These are phyloP conservation scores for Drosophila pruinosa DNA, from an alignment of 1,140 invertebrate species.

Conservation along the genomic window DNA sequence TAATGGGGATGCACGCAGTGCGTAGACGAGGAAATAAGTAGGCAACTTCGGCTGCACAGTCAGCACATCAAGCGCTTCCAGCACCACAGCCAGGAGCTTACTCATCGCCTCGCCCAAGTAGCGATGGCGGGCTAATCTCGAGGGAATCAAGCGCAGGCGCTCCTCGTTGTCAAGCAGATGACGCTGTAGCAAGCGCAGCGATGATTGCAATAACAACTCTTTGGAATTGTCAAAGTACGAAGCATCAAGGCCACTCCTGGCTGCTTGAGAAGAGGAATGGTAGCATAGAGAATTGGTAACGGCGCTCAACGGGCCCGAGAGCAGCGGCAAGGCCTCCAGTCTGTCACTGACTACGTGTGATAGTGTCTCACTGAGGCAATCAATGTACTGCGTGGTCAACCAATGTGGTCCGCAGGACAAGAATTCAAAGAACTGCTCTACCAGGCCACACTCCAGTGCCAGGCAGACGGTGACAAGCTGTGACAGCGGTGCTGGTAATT, in stretches of 20 bases:
- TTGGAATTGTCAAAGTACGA: no score
- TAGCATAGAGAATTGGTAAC: slow-evolving; percentile 16
- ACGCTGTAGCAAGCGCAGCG: slow-evolving; percentile 34
- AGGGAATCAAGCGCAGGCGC: slow-evolving; percentile 2
- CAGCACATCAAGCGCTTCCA: neutral
- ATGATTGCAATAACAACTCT: neutral
- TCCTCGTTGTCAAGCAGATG: slow-evolving; percentile 27
- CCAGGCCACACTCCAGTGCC: slow-evolving; percentile 28
- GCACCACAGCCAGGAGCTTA: slow-evolving; percentile 4
- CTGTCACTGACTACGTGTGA: neutral
- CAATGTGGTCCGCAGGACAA: slow-evolving; percentile 39
- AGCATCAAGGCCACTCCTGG: no score
- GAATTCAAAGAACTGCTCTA: slow-evolving; percentile 31
- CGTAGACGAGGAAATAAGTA: neutral
- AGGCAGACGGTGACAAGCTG: slow-evolving; percentile 27
- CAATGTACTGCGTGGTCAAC: slow-evolving; percentile 32
- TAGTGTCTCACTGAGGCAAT: slow-evolving; percentile 22
- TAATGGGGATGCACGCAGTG: neutral
- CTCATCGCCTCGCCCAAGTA: slow-evolving; percentile 41
- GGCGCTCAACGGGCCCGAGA: slow-evolving; percentile 3
- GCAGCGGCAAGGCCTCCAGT: neutral
- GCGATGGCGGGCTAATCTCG: neutral
- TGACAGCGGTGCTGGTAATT: slow-evolving; percentile 9
- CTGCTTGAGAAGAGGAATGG: no score
- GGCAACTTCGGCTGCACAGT: neutral